phyloP scores from a whole-genome alignment of 2,888 invertebrate genomes.

The Calameuta filiformis region DNA sequence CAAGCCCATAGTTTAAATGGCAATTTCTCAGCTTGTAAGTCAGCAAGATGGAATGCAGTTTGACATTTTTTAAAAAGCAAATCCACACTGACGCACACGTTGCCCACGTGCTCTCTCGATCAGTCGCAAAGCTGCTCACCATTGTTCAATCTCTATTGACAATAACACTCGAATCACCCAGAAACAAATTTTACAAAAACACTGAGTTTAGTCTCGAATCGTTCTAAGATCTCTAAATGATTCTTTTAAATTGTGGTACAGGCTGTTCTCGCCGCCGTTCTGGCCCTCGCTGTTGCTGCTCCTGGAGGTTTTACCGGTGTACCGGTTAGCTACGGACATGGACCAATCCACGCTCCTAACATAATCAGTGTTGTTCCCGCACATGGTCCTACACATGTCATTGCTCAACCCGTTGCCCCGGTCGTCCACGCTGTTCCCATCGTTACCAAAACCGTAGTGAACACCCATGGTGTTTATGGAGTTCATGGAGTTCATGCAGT shows the following conservation, averaged over 20 bases:
- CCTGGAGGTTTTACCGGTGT: constrained; percentile 69
- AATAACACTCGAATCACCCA: no score
- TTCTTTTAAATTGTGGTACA: constrained; percentile 25
- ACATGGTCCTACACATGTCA: constrained; percentile 52
- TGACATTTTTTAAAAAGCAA: background rate
- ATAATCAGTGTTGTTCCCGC: constrained; percentile 50
- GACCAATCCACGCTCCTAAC: constrained; percentile 56
- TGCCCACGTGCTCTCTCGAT: no score
- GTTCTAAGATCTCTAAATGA: no score
- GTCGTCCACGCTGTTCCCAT: constrained; percentile 63
- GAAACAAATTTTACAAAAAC: no score
- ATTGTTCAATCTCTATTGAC: no score
- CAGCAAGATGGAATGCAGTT: constrained; percentile 6
- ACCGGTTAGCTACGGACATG: constrained; percentile 49
- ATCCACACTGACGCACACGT: background rate
- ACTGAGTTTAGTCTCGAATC: no score
- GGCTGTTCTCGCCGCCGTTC: constrained; percentile 60
- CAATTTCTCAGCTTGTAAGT: background rate
- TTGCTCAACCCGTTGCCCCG: constrained; percentile 62
- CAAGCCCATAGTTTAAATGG: background rate
- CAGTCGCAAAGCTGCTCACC: no score
- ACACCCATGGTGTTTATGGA: constrained; percentile 27
- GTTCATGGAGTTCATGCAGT: constrained; percentile 20
- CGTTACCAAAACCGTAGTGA: constrained; percentile 41
- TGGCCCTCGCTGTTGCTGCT: constrained; percentile 67